Evolutionary conservation across 2,113 vertebrate genomes (phyloP).

Genomic region (Ia io): DNA sequence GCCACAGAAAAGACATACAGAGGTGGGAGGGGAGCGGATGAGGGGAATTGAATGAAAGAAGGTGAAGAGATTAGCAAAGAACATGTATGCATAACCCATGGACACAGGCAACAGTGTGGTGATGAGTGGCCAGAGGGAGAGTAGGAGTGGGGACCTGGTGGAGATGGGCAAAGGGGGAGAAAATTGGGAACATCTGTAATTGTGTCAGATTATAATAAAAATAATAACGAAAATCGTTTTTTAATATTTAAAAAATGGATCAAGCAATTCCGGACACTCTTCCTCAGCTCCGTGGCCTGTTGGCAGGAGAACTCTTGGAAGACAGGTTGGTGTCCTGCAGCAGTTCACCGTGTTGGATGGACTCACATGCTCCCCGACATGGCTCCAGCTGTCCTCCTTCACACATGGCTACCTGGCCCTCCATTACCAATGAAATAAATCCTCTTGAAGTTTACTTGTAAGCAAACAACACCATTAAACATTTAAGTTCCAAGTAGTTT

Average conservation of each 20-base stretch:
- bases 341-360: neutral
- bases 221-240: neutral
- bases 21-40: neutral
- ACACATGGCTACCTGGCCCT: slow-evolving; percentile 38
- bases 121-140: neutral
- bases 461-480: neutral
- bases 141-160: too few relatives aligned
- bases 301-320: slow-evolving; percentile 47
- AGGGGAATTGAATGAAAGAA: neutral
- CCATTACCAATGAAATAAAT: neutral
- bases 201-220: neutral
- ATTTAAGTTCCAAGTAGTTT: slow-evolving; percentile 13
- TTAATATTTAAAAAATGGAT: slow-evolving; percentile 40
- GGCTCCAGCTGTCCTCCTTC: slow-evolving; percentile 50
- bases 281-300: slow-evolving; percentile 53
- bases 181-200: neutral
- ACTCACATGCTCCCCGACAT: neutral
- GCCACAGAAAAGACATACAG: neutral
- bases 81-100: neutral
- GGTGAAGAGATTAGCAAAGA: neutral
- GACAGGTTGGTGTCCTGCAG: slow-evolving; percentile 65
- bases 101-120: neutral
- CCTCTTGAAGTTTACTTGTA: neutral
- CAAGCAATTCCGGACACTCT: slow-evolving; percentile 32
- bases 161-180: neutral